Percentiles rank a stretch among this genome's conserved stretches.
Conservation (phyloP, 2,888 invertebrate genomes). For the Argyresthia albistria region DNA sequence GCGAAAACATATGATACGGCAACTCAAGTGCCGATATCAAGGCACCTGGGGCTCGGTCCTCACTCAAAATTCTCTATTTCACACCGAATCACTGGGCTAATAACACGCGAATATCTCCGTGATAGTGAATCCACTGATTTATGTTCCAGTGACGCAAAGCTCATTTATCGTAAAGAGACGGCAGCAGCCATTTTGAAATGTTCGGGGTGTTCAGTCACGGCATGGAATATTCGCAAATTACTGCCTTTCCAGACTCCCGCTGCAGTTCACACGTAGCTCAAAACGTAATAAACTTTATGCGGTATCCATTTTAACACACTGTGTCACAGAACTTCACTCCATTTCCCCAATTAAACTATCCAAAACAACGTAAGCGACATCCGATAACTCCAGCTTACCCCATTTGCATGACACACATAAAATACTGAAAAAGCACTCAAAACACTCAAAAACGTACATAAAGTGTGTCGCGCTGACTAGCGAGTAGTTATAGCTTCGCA, state of each 20-base stretch:
- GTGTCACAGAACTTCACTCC: constrained; percentile 60
- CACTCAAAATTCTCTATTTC: constrained; percentile 46
- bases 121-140: constrained; percentile 61
- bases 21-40: constrained; percentile 46
- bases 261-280: constrained; percentile 32
- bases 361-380: constrained; percentile 73
- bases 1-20: constrained; percentile 70
- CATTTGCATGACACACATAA: constrained; percentile 83
- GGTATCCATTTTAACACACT: constrained; percentile 59
- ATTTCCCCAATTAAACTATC: constrained; percentile 65
- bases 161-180: constrained; percentile 68
- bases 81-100: constrained; percentile 49
- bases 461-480: constrained; percentile 61
- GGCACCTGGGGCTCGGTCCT: constrained; percentile 40
- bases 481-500: constrained; percentile 64
- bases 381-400: constrained; percentile 77
- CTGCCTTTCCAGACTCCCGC: constrained; percentile 38
- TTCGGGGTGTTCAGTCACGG: constrained; percentile 72
- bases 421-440: constrained; percentile 72
- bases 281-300: constrained; percentile 48
- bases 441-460: constrained; percentile 70
- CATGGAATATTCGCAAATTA: constrained; percentile 69
- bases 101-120: constrained; percentile 48
- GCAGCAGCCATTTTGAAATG: constrained; percentile 75
- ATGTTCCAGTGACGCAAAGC: constrained; percentile 75